Base-by-base conservation (phyloP, 2,797 vertebrate species). In the Otolemur crassicaudatus region DNA sequence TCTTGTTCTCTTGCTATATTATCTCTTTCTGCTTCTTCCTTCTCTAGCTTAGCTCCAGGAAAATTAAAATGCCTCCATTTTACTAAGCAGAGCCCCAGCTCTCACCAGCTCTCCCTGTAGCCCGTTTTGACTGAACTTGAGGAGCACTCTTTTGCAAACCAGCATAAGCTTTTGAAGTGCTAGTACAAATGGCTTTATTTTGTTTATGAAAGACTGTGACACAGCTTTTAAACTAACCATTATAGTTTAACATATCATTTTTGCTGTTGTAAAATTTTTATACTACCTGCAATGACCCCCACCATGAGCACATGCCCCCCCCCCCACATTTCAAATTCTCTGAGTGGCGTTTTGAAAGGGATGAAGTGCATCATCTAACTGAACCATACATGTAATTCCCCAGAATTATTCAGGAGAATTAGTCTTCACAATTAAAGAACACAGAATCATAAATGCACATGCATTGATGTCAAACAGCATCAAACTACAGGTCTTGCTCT, bases 171-270 rank as follows among this genome's bases (percentile, higher is more conserved):
- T 73, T 80, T 20, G 61, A 90, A 84, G 20, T 19, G 27, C 80
- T 75, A 65, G 87, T 61, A 92, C 37, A 87, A 46, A 27, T 69
- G 27, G 6, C 7, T 84, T 90, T 95, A 69, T 73, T 83, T 83
- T 90, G 37, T 76, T 69, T 90, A 61, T 81, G 40, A 83, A 40
- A 84, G 7, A 46, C 17, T 80, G 9, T 27, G 25, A 29, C 65
- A 89, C 25, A 63, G 34, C 61, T 90, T 96, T 83, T 84, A 92
- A 83, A 69, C 16, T 40, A 60, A 60, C 34, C 27, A 17, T 40
- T 40, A 17, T 70, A 70, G 25, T 63, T 31, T 46, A 25, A 10
- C 27, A 87, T 76, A 82, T 16, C 63, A 29, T 22, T n/a, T 95
- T 83, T 63, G 29, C 31, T 80, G 75, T 79, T 83, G 11, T 7